Evolutionary conservation across 1,140 invertebrate species (phyloP).

Genomic region (Rhopalosiphum padi): DNA sequence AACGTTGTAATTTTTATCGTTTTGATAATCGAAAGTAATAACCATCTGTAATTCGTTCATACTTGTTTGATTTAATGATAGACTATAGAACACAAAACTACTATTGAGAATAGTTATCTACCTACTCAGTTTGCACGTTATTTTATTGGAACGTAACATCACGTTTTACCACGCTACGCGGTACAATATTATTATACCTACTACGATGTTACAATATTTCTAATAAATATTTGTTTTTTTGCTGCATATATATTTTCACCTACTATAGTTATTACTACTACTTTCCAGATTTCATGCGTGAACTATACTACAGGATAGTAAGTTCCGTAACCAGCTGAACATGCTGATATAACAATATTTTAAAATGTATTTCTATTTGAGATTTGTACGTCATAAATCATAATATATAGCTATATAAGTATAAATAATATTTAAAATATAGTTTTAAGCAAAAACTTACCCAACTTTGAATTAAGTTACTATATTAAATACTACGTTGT

Average conservation of each 20-base stretch:
- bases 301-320: background rate
- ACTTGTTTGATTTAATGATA: background rate
- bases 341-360: background rate
- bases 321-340: background rate
- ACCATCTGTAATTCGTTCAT: slow-evolving; percentile 10
- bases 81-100: background rate
- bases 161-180: background rate
- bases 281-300: background rate
- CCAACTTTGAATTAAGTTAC: background rate
- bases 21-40: slow-evolving; percentile 1
- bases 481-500: background rate
- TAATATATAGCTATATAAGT: no score
- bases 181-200: background rate
- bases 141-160: background rate
- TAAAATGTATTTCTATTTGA: background rate
- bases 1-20: slow-evolving; percentile 16
- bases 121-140: background rate
- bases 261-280: background rate
- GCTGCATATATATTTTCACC: background rate
- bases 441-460: background rate
- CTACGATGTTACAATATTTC: background rate
- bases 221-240: slow-evolving; percentile 8
- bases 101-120: background rate
- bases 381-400: background rate
- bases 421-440: background rate